Evolutionary conservation across 1,140 invertebrate species (phyloP).

Genomic region (Drosophila mayri): DNA sequence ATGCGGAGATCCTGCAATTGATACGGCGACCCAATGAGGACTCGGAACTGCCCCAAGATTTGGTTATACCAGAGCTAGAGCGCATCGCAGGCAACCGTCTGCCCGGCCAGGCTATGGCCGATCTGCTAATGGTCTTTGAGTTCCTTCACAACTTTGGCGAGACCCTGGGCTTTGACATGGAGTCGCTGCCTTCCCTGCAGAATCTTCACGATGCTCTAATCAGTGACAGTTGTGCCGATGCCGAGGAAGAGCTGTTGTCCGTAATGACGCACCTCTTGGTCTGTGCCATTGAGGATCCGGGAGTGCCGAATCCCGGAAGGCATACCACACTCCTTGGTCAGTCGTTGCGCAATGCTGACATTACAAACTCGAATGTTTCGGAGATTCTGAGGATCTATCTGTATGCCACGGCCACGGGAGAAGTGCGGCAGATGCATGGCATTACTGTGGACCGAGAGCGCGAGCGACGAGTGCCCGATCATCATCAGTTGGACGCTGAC

Average conservation of each 20-base stretch:
- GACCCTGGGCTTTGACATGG: constrained; percentile 96
- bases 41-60: constrained; percentile 91
- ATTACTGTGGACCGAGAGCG: constrained; percentile 91
- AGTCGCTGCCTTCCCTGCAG: constrained; percentile 93
- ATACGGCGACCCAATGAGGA: constrained; percentile 95
- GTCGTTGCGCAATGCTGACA: constrained; percentile 95
- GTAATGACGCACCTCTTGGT: constrained; percentile 95
- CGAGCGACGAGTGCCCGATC: constrained; percentile 91
- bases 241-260: constrained; percentile 94
- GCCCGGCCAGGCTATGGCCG: constrained; percentile 94
- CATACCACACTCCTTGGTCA: constrained; percentile 95
- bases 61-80: constrained; percentile 90
- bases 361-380: constrained; percentile 95
- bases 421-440: constrained; percentile 92
- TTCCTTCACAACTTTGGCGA: constrained; percentile 98
- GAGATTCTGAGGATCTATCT: constrained; percentile 96
- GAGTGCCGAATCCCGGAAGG: constrained; percentile 94
- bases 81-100: constrained; percentile 93
- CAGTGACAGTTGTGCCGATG: constrained; percentile 89
- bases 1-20: constrained; percentile 93
- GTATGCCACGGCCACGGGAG: constrained; percentile 93
- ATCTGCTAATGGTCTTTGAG: constrained; percentile 97
- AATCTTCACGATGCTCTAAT: constrained; percentile 94
- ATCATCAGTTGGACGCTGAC: constrained; percentile 90
- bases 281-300: constrained; percentile 97